These are phyloP conservation scores for Heliconius melpomene DNA, from an alignment of 1,140 invertebrate genomes.

Conservation along the genomic window DNA sequence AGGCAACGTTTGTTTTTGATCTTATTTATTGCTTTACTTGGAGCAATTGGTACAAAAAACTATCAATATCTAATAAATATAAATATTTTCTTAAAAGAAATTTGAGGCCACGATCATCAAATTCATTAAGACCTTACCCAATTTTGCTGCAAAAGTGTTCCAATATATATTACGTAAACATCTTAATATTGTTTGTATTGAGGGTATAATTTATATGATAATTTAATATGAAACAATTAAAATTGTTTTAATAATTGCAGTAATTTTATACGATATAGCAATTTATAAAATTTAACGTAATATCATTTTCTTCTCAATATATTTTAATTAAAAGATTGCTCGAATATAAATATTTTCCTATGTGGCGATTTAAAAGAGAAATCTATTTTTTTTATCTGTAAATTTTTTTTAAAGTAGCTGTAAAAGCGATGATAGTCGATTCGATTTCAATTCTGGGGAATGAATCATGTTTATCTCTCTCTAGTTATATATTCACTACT, in stretches of 20 bases:
- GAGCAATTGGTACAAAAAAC: too few species aligned
- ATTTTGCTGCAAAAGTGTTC: too few species aligned
- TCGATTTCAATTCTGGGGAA: neutral
- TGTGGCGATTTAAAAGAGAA: neutral
- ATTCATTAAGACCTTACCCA: too few species aligned
- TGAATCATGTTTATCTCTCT: neutral
- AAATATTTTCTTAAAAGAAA: too few species aligned
- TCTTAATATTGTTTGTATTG: neutral
- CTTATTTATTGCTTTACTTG: too few species aligned
- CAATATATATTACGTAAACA: neutral
- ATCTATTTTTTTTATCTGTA: too few species aligned
- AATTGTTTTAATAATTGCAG: neutral
- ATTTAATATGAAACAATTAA: conserved; percentile 2
- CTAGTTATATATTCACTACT: too few species aligned
- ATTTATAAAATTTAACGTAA: neutral
- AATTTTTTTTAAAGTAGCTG: neutral
- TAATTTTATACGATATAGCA: neutral
- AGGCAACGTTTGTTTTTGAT: too few species aligned
- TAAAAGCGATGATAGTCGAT: neutral
- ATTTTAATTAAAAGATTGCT: neutral
- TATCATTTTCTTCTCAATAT: neutral
- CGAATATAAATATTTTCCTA: neutral
- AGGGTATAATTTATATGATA: neutral
- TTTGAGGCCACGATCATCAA: too few species aligned
- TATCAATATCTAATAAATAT: too few species aligned